A percentile compares a stretch with the other conserved stretches of the same genome.
These are phyloP conservation scores for Triplophysa dalaica DNA, from an alignment of 2,113 vertebrate species.

Conservation along the genomic window DNA sequence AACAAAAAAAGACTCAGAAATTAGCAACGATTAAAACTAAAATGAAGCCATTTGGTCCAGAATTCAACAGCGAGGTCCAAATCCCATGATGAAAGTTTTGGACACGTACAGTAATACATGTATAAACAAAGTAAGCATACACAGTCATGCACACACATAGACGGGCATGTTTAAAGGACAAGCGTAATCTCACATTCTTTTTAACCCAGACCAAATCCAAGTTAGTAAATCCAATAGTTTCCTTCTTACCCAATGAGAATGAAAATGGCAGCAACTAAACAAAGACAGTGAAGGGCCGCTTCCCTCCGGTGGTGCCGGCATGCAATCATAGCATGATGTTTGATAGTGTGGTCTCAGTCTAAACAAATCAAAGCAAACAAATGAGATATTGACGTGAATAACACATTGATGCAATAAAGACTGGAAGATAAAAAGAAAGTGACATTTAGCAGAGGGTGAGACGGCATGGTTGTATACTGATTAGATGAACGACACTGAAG, in stretches of 20 bases:
- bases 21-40: slow-evolving; percentile 5
- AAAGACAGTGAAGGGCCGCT: background rate
- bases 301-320: background rate
- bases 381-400: background rate
- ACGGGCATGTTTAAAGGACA: background rate
- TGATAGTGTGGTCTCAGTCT: background rate
- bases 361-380: slow-evolving; percentile 22
- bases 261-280: background rate
- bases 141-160: slow-evolving; percentile 47
- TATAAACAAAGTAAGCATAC: slow-evolving; percentile 33
- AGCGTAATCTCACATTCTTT: background rate
- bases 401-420: background rate
- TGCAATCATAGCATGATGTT: background rate
- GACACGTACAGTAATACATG: slow-evolving; percentile 16
- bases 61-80: background rate
- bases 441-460: background rate
- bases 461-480: background rate
- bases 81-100: background rate
- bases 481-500: background rate
- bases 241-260: background rate
- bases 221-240: slow-evolving; percentile 16
- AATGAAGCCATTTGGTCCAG: background rate
- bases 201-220: background rate
- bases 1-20: background rate
- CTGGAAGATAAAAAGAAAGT: background rate